These are phyloP conservation scores for Apeira syringaria DNA, from an alignment of 2,888 invertebrate species.

Conservation along the genomic window DNA sequence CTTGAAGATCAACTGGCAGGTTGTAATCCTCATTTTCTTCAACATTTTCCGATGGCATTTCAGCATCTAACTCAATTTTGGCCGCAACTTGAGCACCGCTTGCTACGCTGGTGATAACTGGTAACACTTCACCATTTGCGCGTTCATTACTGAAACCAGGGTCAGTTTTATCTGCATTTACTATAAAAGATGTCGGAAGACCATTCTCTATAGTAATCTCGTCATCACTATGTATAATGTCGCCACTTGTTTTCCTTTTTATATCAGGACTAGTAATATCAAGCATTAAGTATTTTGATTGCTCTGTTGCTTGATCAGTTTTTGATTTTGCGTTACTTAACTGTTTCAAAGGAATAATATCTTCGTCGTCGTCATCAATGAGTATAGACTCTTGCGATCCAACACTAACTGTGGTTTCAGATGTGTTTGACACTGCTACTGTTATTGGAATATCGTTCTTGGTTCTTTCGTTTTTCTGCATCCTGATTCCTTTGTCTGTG, in stretches of 20 bases:
- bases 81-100: not conserved
- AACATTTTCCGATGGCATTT: not conserved
- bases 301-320: not conserved
- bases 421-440: not conserved
- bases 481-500: not conserved
- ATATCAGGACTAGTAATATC: slow-evolving; percentile 5
- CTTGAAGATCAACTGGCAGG: not conserved
- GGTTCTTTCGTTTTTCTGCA: not conserved
- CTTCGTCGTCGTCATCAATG: slow-evolving; percentile 19
- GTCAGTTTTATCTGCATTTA: not conserved
- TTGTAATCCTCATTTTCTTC: not conserved
- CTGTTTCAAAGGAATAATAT: not conserved
- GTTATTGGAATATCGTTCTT: no score
- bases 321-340: not conserved
- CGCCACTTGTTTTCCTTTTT: not conserved
- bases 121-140: not conserved
- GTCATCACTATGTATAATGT: not conserved
- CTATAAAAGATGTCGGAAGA: not conserved
- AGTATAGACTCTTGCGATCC: slow-evolving; percentile 16
- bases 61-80: slow-evolving; percentile 4
- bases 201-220: not conserved
- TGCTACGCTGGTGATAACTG: not conserved
- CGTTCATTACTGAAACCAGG: not conserved
- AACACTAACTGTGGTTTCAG: not conserved
- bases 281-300: not conserved